Conservation (phyloP, 2,797 vertebrate species). For the Sphaeramia orbicularis region DNA sequence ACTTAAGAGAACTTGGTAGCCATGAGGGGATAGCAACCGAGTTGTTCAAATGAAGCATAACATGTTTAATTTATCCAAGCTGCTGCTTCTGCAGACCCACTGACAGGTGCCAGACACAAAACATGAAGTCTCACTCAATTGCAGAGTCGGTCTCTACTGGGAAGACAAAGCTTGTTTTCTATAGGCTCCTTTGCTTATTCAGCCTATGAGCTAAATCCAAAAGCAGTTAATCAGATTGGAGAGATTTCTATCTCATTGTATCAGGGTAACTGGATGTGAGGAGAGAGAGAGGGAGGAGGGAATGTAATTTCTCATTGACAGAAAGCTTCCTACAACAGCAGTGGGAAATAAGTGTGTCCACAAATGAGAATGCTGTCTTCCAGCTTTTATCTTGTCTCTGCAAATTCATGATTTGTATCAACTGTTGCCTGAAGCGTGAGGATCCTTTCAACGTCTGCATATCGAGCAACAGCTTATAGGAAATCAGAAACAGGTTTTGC, state of each 20-base stretch:
- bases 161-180: slow-evolving; percentile 50
- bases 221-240: slow-evolving; percentile 73
- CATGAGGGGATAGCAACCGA: slow-evolving; percentile 42
- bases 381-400: slow-evolving; percentile 66
- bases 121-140: slow-evolving; percentile 52
- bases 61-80: slow-evolving; percentile 78
- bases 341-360: slow-evolving; percentile 50
- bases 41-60: slow-evolving; percentile 69
- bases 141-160: slow-evolving; percentile 30
- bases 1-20: slow-evolving; percentile 36
- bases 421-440: slow-evolving; percentile 51
- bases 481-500: slow-evolving; percentile 41
- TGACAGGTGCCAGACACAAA: slow-evolving; percentile 74
- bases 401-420: slow-evolving; percentile 69
- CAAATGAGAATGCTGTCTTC: slow-evolving; percentile 53
- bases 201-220: slow-evolving; percentile 54
- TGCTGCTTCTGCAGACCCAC: slow-evolving; percentile 57
- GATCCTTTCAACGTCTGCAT: slow-evolving; percentile 32
- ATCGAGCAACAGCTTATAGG: slow-evolving; percentile 44
- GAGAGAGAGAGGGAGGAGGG: not conserved
- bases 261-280: slow-evolving; percentile 34
- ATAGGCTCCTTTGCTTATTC: slow-evolving; percentile 43
- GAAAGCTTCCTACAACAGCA: slow-evolving; percentile 31
- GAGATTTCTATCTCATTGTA: slow-evolving; percentile 57
- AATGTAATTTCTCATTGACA: slow-evolving; percentile 44